Evolutionary conservation across 2,113 vertebrate species (phyloP).

Genomic region (Vulpes vulpes): DNA sequence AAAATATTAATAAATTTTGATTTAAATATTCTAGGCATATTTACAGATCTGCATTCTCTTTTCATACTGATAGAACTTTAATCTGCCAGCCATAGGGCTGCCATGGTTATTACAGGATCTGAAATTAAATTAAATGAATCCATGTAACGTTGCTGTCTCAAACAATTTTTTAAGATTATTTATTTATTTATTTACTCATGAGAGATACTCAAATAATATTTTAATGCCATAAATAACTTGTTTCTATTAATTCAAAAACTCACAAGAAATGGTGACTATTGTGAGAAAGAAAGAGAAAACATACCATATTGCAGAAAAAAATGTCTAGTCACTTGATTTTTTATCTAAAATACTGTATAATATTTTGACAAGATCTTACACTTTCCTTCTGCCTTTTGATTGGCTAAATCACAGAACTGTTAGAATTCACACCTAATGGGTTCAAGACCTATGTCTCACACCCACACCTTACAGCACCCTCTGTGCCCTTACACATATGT

Average conservation of each 20-base stretch:
- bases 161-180: neutral
- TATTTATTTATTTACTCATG: no score
- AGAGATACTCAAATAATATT: neutral
- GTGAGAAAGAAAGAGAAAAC: conserved; percentile 1
- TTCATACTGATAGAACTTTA: neutral
- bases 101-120: neutral
- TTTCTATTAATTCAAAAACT: conserved; percentile 37
- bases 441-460: neutral
- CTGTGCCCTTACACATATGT: neutral
- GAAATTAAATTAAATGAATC: conserved; percentile 48
- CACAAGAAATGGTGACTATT: neutral
- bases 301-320: neutral
- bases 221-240: conserved; percentile 23
- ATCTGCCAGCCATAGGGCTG: neutral
- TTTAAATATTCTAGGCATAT: neutral
- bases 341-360: neutral
- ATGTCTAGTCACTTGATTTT: neutral
- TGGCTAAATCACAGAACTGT: neutral
- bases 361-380: neutral
- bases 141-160: neutral
- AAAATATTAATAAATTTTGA: conserved; percentile 42
- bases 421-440: neutral
- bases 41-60: neutral
- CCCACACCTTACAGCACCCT: neutral
- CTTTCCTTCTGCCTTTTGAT: neutral